Conservation (phyloP, 2,888 invertebrate genomes). For the Troilus luridus region DNA sequence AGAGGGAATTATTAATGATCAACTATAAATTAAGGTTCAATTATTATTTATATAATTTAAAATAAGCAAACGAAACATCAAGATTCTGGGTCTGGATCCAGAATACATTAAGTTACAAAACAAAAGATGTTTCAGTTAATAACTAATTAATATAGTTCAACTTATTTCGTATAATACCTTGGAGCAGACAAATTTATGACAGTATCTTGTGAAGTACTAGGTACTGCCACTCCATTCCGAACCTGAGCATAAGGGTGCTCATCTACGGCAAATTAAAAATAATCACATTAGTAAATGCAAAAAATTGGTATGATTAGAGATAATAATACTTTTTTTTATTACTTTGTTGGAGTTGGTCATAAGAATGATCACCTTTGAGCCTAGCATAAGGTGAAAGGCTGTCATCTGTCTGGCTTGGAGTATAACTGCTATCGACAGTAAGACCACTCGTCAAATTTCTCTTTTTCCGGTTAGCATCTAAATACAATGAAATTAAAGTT, state of each 20-base stretch:
- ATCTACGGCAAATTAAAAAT: constrained; percentile 62
- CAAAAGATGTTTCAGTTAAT: not conserved
- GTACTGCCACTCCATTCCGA: constrained; percentile 62
- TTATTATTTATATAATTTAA: not conserved
- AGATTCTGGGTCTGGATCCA: too few species aligned
- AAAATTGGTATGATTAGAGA: not conserved
- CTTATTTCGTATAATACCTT: constrained; percentile 53
- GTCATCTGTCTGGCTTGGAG: constrained; percentile 69
- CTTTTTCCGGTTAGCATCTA: constrained; percentile 64
- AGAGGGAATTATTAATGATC: not conserved
- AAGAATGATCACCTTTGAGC: constrained; percentile 79
- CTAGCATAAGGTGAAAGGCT: constrained; percentile 77
- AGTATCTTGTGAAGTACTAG: constrained; percentile 63
- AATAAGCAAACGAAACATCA: too few species aligned
- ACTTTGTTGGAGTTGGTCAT: constrained; percentile 80
- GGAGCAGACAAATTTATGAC: constrained; percentile 61
- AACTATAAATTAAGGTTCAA: not conserved
- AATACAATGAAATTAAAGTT: not conserved
- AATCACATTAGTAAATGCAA: not conserved
- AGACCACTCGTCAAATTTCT: constrained; percentile 63
- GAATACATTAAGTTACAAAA: too few species aligned
- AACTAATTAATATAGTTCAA: not conserved
- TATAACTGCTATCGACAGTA: constrained; percentile 65
- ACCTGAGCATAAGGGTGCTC: constrained; percentile 69
- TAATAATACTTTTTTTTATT: constrained; percentile 45